Evolutionary conservation across 2,888 invertebrate genomes (phyloP).

Genomic region (Lingula anatina): DNA sequence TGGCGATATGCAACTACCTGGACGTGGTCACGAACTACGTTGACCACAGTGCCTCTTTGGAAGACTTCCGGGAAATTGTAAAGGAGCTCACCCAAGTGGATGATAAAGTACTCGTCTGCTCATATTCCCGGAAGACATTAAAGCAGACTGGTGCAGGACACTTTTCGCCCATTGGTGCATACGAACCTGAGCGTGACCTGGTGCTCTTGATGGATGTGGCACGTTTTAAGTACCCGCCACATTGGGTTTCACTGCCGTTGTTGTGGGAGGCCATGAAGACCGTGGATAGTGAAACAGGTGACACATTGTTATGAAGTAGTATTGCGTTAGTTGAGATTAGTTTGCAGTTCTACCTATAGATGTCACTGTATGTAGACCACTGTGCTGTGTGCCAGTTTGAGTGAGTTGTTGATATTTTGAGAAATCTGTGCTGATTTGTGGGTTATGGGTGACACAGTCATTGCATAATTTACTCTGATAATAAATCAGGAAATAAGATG

Average conservation of each 20-base stretch:
- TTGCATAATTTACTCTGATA: no score
- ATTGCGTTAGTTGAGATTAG: neutral
- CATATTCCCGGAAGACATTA: constrained; percentile 32
- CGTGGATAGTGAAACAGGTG: constrained; percentile 25
- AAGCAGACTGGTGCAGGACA: constrained; percentile 42
- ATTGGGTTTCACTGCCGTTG: constrained; percentile 33
- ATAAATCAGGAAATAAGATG: no score
- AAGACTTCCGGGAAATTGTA: constrained; percentile 13
- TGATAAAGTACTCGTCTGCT: constrained; percentile 17
- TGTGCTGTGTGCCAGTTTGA: no score
- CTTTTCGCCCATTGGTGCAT: constrained; percentile 38
- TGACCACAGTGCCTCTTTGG: neutral
- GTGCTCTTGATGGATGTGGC: constrained; percentile 44
- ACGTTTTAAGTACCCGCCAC: constrained; percentile 45
- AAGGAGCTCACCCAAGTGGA: constrained; percentile 4
- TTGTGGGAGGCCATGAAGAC: constrained; percentile 33
- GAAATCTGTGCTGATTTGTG: no score
- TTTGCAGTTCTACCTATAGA: no score
- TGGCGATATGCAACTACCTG: constrained; percentile 41
- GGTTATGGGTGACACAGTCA: no score
- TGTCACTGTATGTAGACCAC: no score
- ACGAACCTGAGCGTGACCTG: constrained; percentile 26
- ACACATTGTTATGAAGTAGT: no score
- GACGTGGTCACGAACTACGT: constrained; percentile 11
- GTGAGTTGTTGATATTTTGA: no score